Conservation (phyloP, 2,797 vertebrate species). For the Enteromius argenteus region DNA sequence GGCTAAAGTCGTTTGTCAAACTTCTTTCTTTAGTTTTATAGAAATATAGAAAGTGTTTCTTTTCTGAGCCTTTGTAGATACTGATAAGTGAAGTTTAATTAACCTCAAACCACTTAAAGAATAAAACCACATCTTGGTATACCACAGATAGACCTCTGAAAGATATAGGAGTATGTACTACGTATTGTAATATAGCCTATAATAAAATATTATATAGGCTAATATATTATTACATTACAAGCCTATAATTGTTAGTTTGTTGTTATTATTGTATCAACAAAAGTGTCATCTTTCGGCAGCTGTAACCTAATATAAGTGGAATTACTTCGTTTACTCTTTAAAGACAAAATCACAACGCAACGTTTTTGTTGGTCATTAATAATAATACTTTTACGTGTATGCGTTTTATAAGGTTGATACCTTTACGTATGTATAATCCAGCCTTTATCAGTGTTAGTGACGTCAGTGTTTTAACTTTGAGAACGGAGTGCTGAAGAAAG, state of each 20-base stretch:
- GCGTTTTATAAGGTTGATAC: not conserved
- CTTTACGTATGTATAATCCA: slow-evolving; percentile 43
- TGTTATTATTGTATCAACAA: not conserved
- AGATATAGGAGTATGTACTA: not conserved
- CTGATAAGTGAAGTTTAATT: slow-evolving; percentile 36
- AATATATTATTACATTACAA: not conserved
- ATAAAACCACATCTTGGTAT: slow-evolving; percentile 65
- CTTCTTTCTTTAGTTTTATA: not conserved
- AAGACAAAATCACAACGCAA: not conserved
- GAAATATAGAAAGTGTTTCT: slow-evolving; percentile 13
- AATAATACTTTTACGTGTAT: not conserved
- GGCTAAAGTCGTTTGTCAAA: not conserved
- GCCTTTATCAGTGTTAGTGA: slow-evolving; percentile 55
- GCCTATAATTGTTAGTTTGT: slow-evolving; percentile 13
- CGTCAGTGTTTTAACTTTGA: slow-evolving; percentile 58
- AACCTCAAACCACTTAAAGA: slow-evolving; percentile 64
- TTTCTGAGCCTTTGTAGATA: slow-evolving; percentile 7
- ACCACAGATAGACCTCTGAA: slow-evolving; percentile 38
- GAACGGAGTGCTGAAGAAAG: slow-evolving; percentile 61
- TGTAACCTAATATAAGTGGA: not conserved
- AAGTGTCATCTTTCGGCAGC: not conserved
- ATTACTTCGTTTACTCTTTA: not conserved
- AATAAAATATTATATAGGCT: not conserved
- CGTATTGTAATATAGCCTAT: not conserved
- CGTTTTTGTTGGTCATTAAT: not conserved